Conservation (phyloP, 2,797 vertebrate genomes). For the Syngnathus acus region DNA sequence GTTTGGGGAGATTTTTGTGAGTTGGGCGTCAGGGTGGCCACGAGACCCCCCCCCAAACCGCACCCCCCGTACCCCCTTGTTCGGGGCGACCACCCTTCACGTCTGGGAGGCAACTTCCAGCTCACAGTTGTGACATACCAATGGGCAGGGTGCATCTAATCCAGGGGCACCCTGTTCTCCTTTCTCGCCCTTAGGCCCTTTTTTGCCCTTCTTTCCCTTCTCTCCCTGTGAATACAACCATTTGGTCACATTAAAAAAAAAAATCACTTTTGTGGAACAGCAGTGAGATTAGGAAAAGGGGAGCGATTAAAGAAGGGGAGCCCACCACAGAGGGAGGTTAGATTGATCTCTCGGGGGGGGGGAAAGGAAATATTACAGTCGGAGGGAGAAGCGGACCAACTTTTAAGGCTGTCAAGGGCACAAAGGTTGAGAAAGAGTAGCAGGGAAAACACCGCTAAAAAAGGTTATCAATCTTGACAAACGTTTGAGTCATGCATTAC, state of each 20-base stretch:
- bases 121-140: slow-evolving; percentile 87
- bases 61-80: slow-evolving; percentile 51
- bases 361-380: slow-evolving; percentile 47
- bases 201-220: slow-evolving; percentile 99
- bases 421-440: slow-evolving; percentile 81
- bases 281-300: slow-evolving; percentile 42
- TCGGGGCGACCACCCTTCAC: slow-evolving; percentile 45
- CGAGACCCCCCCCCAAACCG: slow-evolving; percentile 66
- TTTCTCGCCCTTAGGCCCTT: slow-evolving; percentile 99
- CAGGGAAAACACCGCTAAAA: slow-evolving; percentile 52
- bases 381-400: slow-evolving; percentile 44
- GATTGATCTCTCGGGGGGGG: slow-evolving; percentile 62
- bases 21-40: slow-evolving; percentile 44
- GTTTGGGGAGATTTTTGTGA: slow-evolving; percentile 12
- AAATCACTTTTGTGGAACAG: slow-evolving; percentile 33
- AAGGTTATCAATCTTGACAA: neutral
- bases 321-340: slow-evolving; percentile 67
- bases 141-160: slow-evolving; percentile 99
- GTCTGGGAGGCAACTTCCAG: slow-evolving; percentile 63
- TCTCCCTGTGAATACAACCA: slow-evolving; percentile 98
- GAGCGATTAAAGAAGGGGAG: slow-evolving; percentile 52
- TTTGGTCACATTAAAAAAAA: slow-evolving; percentile 78
- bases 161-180: slow-evolving; percentile 99
- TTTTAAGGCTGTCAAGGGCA: slow-evolving; percentile 69
- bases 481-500: neutral